phyloP scores from a whole-genome alignment of 2,888 invertebrate genomes.

The Drosophila merina region DNA sequence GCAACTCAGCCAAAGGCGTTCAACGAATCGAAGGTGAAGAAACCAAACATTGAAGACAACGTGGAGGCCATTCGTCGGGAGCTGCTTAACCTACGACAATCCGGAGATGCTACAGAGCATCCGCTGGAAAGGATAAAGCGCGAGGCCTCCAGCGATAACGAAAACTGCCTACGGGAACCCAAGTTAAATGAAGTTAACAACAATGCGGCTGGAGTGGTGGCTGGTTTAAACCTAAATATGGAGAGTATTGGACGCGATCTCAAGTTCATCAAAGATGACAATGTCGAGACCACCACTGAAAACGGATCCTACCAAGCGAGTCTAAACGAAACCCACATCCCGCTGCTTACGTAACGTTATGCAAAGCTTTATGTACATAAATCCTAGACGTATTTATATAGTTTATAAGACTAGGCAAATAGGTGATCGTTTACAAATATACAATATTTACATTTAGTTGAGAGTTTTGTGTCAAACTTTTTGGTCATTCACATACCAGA shows the following conservation, averaged over 20 bases:
- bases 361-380: conserved; percentile 68
- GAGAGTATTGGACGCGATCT: conserved; percentile 81
- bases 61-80: conserved; percentile 81
- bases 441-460: neutral
- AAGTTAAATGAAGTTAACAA: conserved; percentile 56
- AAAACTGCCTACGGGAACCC: conserved; percentile 74
- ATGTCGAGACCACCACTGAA: conserved; percentile 45
- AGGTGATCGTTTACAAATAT: conserved; percentile 13
- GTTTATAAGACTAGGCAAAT: conserved; percentile 21
- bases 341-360: conserved; percentile 25
- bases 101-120: conserved; percentile 6
- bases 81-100: conserved; percentile 67
- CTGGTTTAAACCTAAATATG: conserved; percentile 58
- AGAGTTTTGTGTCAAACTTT: conserved; percentile 10
- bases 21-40: conserved; percentile 25
- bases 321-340: conserved; percentile 17
- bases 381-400: conserved; percentile 49
- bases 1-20: conserved; percentile 59
- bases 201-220: conserved; percentile 16
- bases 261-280: conserved; percentile 78
- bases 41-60: conserved; percentile 51
- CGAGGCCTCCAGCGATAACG: conserved; percentile 38
- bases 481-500: conserved; percentile 9
- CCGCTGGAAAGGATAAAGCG: conserved; percentile 64
- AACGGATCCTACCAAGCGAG: conserved; percentile 24